phyloP scores from a whole-genome alignment of 2,797 vertebrate genomes.

The Chromis chromis region DNA sequence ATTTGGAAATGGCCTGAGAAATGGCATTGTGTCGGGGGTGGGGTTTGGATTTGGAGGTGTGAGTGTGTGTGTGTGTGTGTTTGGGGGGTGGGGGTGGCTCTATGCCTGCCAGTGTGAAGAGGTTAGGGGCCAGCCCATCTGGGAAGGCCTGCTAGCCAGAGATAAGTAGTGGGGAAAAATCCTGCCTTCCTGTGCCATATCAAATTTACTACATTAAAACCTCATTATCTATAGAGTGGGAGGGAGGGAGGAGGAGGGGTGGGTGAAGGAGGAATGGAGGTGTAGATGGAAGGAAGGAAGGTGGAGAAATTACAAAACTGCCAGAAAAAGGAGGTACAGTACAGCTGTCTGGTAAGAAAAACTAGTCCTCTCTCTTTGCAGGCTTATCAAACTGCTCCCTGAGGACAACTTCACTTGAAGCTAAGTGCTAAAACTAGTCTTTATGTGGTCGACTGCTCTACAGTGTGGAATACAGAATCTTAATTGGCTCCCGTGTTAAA shows the following conservation, averaged over 20 bases:
- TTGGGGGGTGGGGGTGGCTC: background rate
- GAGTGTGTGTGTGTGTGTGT: conserved; percentile 1
- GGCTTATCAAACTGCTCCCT: conserved; percentile 63
- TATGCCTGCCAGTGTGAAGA: conserved; percentile 51
- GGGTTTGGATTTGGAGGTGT: conserved; percentile 43
- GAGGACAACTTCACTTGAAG: conserved; percentile 54
- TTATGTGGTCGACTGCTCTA: conserved; percentile 23
- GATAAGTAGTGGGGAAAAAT: conserved; percentile 76
- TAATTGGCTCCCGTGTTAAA: conserved; percentile 57
- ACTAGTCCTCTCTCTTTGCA: conserved; percentile 46
- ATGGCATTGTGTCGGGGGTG: conserved; percentile 29
- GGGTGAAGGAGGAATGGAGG: conserved; percentile 17
- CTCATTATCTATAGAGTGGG: conserved; percentile 74
- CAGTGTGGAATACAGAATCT: conserved; percentile 28
- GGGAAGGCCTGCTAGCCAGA: conserved; percentile 77
- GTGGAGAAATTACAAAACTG: conserved; percentile 54
- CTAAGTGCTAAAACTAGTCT: conserved; percentile 69
- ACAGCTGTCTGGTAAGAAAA: conserved; percentile 57
- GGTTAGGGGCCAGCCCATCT: conserved; percentile 74
- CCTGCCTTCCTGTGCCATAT: conserved; percentile 69
- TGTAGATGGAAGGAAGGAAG: conserved; percentile 35
- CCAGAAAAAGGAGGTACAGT: conserved; percentile 36
- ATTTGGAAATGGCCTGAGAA: conserved; percentile 42
- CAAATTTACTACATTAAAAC: conserved; percentile 81
- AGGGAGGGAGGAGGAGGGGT: conserved; percentile 10